Evolutionary conservation across 2,888 invertebrate genomes (phyloP), one percentile per base, ranked within the genome.

Genomic region (Conistra vaccinii): DNA sequence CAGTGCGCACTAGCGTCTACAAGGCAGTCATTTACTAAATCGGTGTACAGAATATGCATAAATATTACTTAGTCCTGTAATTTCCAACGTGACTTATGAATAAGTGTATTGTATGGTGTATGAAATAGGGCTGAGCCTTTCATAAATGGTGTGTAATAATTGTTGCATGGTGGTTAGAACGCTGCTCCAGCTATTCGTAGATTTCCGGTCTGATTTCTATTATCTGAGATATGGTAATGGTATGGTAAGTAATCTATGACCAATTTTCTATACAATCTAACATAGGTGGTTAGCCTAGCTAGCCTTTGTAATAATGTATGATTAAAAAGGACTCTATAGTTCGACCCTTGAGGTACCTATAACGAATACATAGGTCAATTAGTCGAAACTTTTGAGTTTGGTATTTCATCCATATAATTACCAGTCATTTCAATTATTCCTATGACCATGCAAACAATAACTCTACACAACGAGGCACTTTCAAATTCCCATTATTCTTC

Each of bases 41-140:
- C 78, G 76, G 71, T 79, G 74, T 79, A 62, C 72, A 39, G 81
- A 78, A 78, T 80, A 85, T 81, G 68, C 83, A 87, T 86, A 87
- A 86, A 87, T 83, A 86, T 83, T 80, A 81, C 81, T 79, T 73
- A 83, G 80, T 81, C 81, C 61, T 80, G 73, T 83, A 86, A 86
- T 87, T 87, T 86, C 71, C 66, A 81, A 76, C 81, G 69, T 83
- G 86, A 81, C 88, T 87, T 87, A 85, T 81, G 87, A 86, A 87
- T 87, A 83, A 78, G 81, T 81, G 78, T 86, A 84, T 87, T 87
- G 87, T 87, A 81, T 80, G 79, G 66, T 62, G 73, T 78, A 79
- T 83, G 73, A 85, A 87, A 87, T 84, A 81, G 86, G 61, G 69
- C 81, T 78, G 4, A 74, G 78, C 32, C 77, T 83, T 79, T 73